Conservation (phyloP, 2,888 invertebrate genomes). For the Ceraclea dissimilis region DNA sequence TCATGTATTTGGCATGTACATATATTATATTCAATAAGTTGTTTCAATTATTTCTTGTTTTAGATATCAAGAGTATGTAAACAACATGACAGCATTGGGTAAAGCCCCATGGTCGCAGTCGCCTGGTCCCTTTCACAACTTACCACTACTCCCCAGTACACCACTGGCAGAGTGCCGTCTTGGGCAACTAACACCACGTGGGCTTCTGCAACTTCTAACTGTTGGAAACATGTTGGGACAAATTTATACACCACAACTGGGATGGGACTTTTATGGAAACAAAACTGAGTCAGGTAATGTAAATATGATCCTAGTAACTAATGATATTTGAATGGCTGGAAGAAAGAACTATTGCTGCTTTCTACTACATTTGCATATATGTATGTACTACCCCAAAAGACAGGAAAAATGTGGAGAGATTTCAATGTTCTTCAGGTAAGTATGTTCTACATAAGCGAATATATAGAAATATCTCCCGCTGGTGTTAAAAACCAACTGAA, state of each 20-base stretch:
- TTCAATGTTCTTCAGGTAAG: too few species aligned
- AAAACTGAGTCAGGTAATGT: slow-evolving; percentile 9
- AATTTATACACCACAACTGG: slow-evolving; percentile 41
- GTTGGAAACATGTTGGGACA: slow-evolving; percentile 58
- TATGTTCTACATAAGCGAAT: too few species aligned
- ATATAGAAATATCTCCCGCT: too few species aligned
- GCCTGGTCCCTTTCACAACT: slow-evolving; percentile 76
- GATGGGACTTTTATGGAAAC: slow-evolving; percentile 31
- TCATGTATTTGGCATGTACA: too few species aligned
- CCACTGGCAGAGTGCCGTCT: slow-evolving; percentile 61
- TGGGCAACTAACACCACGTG: slow-evolving; percentile 78
- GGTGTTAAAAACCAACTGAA: too few species aligned
- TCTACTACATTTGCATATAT: too few species aligned
- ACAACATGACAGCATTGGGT: slow-evolving; percentile 49
- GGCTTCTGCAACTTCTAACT: slow-evolving; percentile 73
- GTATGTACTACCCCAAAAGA: too few species aligned
- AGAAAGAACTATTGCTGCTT: too few species aligned
- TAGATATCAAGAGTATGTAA: slow-evolving; percentile 49
- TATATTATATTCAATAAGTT: too few species aligned
- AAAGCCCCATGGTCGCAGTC: slow-evolving; percentile 67
- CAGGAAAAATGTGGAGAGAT: neutral
- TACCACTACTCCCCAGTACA: slow-evolving; percentile 62
- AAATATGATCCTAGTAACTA: too few species aligned
- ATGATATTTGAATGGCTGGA: too few species aligned
- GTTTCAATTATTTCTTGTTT: slow-evolving; percentile 18